A percentile compares a stretch with the other conserved stretches of the same genome.
phyloP scores from a whole-genome alignment of 2,888 invertebrate genomes.

The Acanthosepion pharaonis region DNA sequence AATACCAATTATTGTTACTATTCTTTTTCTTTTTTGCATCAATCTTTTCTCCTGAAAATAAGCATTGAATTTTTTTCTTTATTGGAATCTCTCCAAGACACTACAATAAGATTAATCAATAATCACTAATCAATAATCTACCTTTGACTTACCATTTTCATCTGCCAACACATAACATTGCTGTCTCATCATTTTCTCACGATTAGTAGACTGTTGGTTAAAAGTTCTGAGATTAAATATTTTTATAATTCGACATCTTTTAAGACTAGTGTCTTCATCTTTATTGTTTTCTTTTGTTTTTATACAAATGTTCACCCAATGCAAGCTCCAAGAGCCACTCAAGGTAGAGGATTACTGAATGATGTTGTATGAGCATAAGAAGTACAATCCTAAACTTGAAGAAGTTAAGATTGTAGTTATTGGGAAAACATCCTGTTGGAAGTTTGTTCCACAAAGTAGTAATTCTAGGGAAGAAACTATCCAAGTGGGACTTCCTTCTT shows the following conservation, averaged over 20 bases:
- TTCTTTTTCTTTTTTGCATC: neutral
- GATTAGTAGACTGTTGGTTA: neutral
- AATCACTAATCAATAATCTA: neutral
- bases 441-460: no score
- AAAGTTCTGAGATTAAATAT: neutral
- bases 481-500: no score
- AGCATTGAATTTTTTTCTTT: neutral
- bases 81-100: neutral
- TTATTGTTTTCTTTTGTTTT: no score
- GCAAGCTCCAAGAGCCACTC: no score
- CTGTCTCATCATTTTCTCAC: neutral
- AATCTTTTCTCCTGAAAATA: neutral
- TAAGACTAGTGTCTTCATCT: neutral
- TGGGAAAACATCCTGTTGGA: no score
- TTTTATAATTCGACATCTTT: neutral
- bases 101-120: neutral
- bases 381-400: no score
- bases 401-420: no score
- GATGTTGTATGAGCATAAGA: no score
- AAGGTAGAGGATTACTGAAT: no score
- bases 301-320: no score
- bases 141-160: neutral
- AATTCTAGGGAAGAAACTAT: no score
- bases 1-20: neutral
- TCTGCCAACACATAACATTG: neutral